phyloP scores from a whole-genome alignment of 1,140 invertebrate genomes.

The Macrosteles quadrilineatus region DNA sequence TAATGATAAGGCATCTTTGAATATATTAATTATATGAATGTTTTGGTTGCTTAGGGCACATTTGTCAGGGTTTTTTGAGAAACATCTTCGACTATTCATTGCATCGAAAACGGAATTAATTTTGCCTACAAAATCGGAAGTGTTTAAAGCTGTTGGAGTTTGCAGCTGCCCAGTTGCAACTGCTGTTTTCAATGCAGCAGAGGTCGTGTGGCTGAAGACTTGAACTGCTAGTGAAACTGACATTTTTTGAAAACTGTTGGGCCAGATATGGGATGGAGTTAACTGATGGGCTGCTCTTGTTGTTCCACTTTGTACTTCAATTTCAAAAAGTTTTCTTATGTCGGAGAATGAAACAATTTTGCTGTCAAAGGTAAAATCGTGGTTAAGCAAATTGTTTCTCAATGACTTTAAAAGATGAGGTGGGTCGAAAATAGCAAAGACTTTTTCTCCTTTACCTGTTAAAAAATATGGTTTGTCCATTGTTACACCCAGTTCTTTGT shows the following conservation, averaged over 20 bases:
- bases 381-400: background rate
- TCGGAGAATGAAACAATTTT: background rate
- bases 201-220: background rate
- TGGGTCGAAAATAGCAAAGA: slow-evolving; percentile 1
- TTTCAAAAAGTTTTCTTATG: background rate
- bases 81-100: too few relatives aligned
- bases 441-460: background rate
- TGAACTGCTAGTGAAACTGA: background rate
- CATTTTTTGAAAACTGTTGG: slow-evolving; percentile 15
- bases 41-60: too few relatives aligned
- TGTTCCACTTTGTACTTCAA: background rate
- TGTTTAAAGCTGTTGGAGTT: too few relatives aligned
- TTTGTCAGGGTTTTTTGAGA: too few relatives aligned
- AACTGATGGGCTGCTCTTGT: slow-evolving; percentile 4
- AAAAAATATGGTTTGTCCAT: background rate
- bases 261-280: background rate
- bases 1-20: too few relatives aligned
- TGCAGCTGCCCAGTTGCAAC: too few relatives aligned
- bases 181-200: too few relatives aligned
- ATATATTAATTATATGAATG: too few relatives aligned
- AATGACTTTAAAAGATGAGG: slow-evolving; percentile 1
- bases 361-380: background rate
- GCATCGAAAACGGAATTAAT: too few relatives aligned
- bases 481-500: background rate
- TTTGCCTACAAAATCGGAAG: too few relatives aligned